Conservation (phyloP, 2,113 vertebrate genomes). For the Anhinga rufa region DNA sequence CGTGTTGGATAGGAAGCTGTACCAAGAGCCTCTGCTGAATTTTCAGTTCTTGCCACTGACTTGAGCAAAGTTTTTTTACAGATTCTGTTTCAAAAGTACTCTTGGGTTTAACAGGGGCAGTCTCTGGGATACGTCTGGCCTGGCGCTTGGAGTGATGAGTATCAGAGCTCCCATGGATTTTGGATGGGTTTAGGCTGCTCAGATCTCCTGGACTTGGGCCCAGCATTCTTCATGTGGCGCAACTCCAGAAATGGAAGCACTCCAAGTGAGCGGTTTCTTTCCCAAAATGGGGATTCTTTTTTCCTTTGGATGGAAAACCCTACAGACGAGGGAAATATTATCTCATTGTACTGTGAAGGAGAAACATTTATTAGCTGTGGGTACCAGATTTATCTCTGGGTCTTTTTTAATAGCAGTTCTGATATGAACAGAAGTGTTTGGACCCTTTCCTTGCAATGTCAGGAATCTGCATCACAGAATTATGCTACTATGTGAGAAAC, state of each 20-base stretch:
- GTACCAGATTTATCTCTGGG: constrained; percentile 28
- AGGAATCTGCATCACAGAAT: neutral
- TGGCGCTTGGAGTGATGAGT: neutral
- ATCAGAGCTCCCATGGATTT: neutral
- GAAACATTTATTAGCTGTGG: constrained; percentile 16
- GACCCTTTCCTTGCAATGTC: neutral
- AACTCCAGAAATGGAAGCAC: constrained; percentile 44
- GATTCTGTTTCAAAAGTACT: neutral
- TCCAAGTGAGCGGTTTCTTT: constrained; percentile 52
- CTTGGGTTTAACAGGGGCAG: neutral
- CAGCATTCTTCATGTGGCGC: neutral
- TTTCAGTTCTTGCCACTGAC: neutral
- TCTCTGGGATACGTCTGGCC: neutral
- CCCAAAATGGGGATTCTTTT: constrained; percentile 62
- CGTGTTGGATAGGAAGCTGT: neutral
- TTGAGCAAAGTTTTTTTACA: neutral
- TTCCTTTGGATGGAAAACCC: constrained; percentile 32
- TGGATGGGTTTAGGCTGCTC: constrained; percentile 21
- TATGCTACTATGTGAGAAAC: neutral
- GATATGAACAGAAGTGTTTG: constrained; percentile 6
- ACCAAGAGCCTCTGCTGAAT: neutral
- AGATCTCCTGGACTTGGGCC: constrained; percentile 41
- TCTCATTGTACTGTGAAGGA: neutral
- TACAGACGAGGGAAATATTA: neutral
- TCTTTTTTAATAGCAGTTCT: neutral